These are phyloP conservation scores for Clarias gariepinus DNA, from an alignment of 2,113 vertebrate genomes.

Conservation along the genomic window DNA sequence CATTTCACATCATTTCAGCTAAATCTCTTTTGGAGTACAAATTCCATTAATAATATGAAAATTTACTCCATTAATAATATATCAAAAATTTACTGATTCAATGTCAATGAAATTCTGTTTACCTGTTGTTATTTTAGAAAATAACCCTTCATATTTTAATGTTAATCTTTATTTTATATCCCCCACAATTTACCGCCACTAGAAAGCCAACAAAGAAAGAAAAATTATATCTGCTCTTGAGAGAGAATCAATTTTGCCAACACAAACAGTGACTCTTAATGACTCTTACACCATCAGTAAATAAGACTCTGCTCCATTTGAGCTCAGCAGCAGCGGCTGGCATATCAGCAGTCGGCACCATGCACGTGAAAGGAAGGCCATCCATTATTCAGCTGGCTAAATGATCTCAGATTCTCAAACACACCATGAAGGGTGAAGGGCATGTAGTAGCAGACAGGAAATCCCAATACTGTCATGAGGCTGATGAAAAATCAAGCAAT, in stretches of 20 bases:
- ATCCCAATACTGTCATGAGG: slow-evolving; percentile 45
- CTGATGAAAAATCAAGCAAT: slow-evolving; percentile 42
- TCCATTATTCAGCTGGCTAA: slow-evolving; percentile 56
- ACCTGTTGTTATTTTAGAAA: background rate
- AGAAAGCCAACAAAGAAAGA: background rate
- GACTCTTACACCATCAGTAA: slow-evolving; percentile 6
- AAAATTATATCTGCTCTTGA: background rate
- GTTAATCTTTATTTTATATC: background rate
- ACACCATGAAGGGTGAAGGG: slow-evolving; percentile 41
- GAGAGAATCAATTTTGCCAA: slow-evolving; percentile 12
- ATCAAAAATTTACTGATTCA: background rate
- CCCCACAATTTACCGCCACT: background rate
- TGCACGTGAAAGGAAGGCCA: slow-evolving; percentile 38
- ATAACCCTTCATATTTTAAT: background rate
- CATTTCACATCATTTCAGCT: background rate
- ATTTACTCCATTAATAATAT: background rate
- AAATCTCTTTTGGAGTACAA: background rate
- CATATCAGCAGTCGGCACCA: slow-evolving; percentile 41
- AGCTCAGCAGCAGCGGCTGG: slow-evolving; percentile 46
- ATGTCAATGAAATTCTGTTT: background rate
- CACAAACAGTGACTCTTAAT: slow-evolving; percentile 2
- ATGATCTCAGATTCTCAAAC: slow-evolving; percentile 48
- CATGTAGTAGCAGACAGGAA: slow-evolving; percentile 46
- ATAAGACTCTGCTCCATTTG: slow-evolving; percentile 41
- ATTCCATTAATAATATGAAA: background rate